Conservation (phyloP, 2,888 invertebrate genomes). For the Amaurobius ferox region DNA sequence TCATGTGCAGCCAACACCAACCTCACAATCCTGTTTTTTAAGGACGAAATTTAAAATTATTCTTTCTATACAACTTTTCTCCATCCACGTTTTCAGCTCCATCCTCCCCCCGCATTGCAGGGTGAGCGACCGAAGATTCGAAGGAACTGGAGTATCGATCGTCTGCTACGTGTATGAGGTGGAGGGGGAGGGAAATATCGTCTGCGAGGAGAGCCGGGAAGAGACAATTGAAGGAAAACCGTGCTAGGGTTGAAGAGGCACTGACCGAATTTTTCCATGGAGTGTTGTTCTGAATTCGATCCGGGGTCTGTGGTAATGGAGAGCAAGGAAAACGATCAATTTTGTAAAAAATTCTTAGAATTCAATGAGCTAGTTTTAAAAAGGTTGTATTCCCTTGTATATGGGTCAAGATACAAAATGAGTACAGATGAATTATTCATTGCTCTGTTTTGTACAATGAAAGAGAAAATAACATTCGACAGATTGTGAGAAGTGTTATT, state of each 20-base stretch:
- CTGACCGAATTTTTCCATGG: not conserved
- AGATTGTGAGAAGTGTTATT: too few species aligned
- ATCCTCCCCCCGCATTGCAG: slow-evolving; percentile 3
- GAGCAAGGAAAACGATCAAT: not conserved
- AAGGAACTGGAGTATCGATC: slow-evolving; percentile 29
- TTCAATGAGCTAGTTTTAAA: too few species aligned
- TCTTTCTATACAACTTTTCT: too few species aligned
- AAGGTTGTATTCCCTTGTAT: too few species aligned
- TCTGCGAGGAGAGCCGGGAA: slow-evolving; percentile 8
- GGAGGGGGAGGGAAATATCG: slow-evolving; percentile 16
- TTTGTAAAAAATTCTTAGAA: too few species aligned
- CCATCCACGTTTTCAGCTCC: not conserved
- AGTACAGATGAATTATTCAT: too few species aligned
- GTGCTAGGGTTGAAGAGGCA: slow-evolving; percentile 4
- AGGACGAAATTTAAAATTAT: too few species aligned
- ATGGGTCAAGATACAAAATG: too few species aligned
- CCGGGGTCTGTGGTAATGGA: not conserved
- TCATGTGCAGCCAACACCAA: too few species aligned
- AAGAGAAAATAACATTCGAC: too few species aligned
- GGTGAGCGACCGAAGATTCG: slow-evolving; percentile 53
- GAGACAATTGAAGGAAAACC: not conserved
- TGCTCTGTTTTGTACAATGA: too few species aligned
- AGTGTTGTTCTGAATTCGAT: slow-evolving; percentile 1
- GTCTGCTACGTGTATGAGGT: not conserved
- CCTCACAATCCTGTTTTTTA: too few species aligned